These are phyloP conservation scores for Lepidothrix coronata DNA, from an alignment of 2,113 vertebrate species.

Conservation along the genomic window DNA sequence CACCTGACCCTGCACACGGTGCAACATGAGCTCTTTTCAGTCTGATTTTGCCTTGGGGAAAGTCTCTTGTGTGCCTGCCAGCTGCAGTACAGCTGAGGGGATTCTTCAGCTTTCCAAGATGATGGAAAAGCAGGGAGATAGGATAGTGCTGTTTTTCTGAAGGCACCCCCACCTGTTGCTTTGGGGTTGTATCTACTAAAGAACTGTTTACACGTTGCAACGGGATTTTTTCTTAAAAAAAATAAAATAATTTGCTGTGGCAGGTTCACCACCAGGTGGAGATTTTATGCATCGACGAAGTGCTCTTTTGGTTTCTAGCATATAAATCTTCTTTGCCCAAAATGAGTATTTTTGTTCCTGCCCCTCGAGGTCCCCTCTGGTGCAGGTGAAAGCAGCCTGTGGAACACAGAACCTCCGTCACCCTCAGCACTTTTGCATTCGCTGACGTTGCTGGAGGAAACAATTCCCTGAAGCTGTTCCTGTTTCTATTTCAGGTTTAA, in stretches of 20 bases:
- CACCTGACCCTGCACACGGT: accelerated
- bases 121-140: not conserved
- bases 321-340: not conserved
- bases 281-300: not conserved
- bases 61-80: not conserved
- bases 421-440: not conserved
- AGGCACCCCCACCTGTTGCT: not conserved
- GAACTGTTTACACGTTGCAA: not conserved
- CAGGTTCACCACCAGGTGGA: constrained; percentile 39
- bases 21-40: accelerated
- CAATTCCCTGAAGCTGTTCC: not conserved
- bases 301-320: not conserved
- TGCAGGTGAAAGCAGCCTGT: not conserved
- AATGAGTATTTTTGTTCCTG: not conserved
- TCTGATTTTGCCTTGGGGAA: not conserved
- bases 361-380: not conserved
- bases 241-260: not conserved
- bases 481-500: not conserved
- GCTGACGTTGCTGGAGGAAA: not conserved
- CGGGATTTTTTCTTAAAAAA: not conserved
- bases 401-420: not conserved
- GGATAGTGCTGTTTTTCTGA: not conserved
- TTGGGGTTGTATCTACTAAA: not conserved
- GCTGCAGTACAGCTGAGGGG: not conserved
- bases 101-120: not conserved